These are phyloP conservation scores for Drosophila suzukii DNA, from an alignment of 1,140 invertebrate species.

Conservation along the genomic window DNA sequence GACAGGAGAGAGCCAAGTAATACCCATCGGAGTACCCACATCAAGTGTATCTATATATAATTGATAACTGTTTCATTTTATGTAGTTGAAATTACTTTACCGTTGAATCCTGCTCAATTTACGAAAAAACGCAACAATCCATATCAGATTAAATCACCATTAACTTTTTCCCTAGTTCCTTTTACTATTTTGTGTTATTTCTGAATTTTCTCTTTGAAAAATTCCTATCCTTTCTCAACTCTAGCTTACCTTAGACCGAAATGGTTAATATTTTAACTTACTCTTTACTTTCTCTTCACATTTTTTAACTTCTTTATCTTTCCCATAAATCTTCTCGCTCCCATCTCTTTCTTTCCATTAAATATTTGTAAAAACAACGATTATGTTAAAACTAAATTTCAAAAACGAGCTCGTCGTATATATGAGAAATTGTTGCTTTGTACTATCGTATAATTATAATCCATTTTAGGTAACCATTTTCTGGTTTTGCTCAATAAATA, in stretches of 20 bases:
- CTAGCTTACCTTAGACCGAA: too few relatives aligned
- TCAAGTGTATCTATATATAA: neutral
- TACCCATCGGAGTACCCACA: neutral
- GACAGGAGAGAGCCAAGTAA: constrained; percentile 84
- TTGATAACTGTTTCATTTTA: constrained; percentile 1
- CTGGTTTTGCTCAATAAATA: constrained; percentile 18
- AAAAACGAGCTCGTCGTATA: neutral
- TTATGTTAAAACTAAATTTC: neutral
- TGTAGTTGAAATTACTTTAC: constrained; percentile 11
- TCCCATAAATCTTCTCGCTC: too few relatives aligned
- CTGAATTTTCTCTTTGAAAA: too few relatives aligned
- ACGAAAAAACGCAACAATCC: constrained; percentile 43
- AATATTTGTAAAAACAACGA: neutral
- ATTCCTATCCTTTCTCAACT: too few relatives aligned
- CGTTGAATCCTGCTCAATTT: constrained; percentile 30
- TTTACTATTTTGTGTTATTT: neutral
- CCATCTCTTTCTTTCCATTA: neutral
- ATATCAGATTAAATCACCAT: constrained; percentile 5
- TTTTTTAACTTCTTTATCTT: too few relatives aligned
- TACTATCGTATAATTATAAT: constrained; percentile 17
- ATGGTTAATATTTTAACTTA: too few relatives aligned
- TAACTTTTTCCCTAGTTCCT: neutral
- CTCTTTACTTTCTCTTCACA: too few relatives aligned
- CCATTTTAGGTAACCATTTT: neutral
- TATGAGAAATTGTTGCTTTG: constrained; percentile 20